A percentile compares a stretch with the other conserved stretches of the same genome.
Conservation (phyloP, 2,797 vertebrate species). For the Mallotus villosus region DNA sequence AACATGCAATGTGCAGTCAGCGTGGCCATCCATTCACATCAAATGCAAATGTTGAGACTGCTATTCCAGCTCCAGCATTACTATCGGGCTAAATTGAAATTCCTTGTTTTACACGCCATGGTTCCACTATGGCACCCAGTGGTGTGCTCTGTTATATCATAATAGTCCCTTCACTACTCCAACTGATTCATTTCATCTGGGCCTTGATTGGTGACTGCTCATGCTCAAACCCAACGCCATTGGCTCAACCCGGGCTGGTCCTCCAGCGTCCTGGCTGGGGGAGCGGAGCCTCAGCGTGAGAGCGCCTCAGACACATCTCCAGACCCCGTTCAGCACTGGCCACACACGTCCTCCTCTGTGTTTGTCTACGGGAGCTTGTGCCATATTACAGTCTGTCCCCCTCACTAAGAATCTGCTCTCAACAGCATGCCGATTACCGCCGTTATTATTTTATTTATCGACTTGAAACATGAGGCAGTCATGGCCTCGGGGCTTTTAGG, state of each 20-base stretch:
- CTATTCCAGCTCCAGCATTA: too few species aligned
- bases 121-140: slow-evolving; percentile 41
- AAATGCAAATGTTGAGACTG: neutral
- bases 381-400: slow-evolving; percentile 15
- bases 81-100: neutral
- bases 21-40: neutral
- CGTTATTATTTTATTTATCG: slow-evolving; percentile 22
- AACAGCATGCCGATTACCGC: slow-evolving; percentile 18
- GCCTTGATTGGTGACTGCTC: slow-evolving; percentile 23
- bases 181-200: slow-evolving; percentile 57
- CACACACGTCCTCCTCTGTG: slow-evolving; percentile 18
- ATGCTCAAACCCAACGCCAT: slow-evolving; percentile 40
- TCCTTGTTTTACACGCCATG: neutral
- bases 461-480: slow-evolving; percentile 33
- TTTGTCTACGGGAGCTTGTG: slow-evolving; percentile 30
- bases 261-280: slow-evolving; percentile 39
- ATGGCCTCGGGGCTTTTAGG: neutral
- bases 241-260: slow-evolving; percentile 35
- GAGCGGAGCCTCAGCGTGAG: slow-evolving; percentile 38
- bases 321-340: slow-evolving; percentile 24
- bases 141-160: slow-evolving; percentile 41
- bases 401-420: slow-evolving; percentile 32
- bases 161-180: slow-evolving; percentile 45
- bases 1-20: neutral
- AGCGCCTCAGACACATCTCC: slow-evolving; percentile 50